Base-by-base conservation (phyloP, 1,140 invertebrate genomes). In the Drosophila athabasca region DNA sequence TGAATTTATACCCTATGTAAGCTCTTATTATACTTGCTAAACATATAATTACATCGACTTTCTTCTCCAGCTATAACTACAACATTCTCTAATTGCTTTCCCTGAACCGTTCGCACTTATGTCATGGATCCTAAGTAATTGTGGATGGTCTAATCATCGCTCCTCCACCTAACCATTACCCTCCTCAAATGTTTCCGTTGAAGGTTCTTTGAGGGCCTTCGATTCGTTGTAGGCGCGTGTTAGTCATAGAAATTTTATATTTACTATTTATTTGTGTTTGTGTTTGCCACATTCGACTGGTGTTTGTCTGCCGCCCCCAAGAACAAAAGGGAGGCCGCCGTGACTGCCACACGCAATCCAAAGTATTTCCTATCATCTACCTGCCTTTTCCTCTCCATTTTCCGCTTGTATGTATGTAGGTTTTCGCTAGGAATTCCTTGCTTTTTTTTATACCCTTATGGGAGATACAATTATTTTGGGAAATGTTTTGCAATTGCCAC, bases 191-290 rank as follows among this genome's bases (percentile, higher is more conserved):
- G 6, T 53, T 22, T 8, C 9, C 15, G 6, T 26, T 24, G 35
- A 13, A 13, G 35, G 6, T 19, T 39, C 3, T 24, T 9, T 19
- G 17, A 15, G 41, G 19, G 1, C 31, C 19, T 26, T 67, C 29
- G 29, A 31, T 0, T 31, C 53, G 48, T 74, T 80, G 57, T 55
- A 61, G 82, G 82, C 82, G 78, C 83, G 83, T 82, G 74, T 87
- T 87, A 76, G 82, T 87, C 82, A 87, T 87, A 65, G 78, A 52
- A 48, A 54, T 62, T 75, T 70, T 67, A 72, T 81, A 61, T 76
- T 87, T 66, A 72, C 62, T 76, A 78, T 87, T 75, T 85, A 79
- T 80, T 80, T 62, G 66, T 76, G 59, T 80, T 80, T 75, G 66
- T 76, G 62, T 80, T 80, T 75, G 67, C 53, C 77, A 71, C 74